Evolutionary conservation across 1,140 invertebrate species (phyloP).

Genomic region (Ganaspis sp.): DNA sequence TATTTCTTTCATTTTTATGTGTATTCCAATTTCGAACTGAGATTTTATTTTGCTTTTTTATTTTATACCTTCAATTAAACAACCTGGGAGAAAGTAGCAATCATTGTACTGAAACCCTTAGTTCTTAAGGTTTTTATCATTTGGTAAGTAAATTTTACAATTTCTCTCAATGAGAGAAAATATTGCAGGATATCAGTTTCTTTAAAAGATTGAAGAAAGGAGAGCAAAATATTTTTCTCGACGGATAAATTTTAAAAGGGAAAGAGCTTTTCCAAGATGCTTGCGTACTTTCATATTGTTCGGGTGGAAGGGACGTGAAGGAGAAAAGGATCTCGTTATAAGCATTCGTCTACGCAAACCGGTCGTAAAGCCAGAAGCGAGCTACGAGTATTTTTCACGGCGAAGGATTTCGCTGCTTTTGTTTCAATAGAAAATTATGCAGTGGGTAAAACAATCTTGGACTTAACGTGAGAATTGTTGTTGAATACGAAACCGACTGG

Average conservation of each 20-base stretch:
- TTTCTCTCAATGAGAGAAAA: not conserved
- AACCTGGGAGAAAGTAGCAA: not conserved
- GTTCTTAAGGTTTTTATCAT: not conserved
- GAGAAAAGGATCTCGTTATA: conserved; percentile 28
- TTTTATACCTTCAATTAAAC: not conserved
- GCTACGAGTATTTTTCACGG: not conserved
- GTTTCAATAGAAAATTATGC: conserved; percentile 24
- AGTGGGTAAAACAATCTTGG: not conserved
- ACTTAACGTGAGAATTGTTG: conserved; percentile 10
- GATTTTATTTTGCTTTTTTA: not conserved
- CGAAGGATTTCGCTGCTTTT: not conserved
- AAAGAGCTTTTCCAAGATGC: conserved; percentile 16
- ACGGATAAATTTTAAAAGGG: conserved; percentile 2
- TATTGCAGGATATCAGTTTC: not conserved
- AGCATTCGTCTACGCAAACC: conserved; percentile 12
- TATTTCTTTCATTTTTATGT: not conserved
- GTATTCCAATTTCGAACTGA: not conserved
- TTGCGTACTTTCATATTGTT: conserved; percentile 13
- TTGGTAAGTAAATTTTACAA: not conserved
- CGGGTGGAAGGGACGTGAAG: not conserved
- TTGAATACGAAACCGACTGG: not conserved
- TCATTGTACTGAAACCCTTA: not conserved
- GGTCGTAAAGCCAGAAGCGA: conserved; percentile 7
- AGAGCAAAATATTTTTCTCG: not conserved
- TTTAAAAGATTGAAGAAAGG: not conserved